phyloP scores from a whole-genome alignment of 2,113 vertebrate genomes.

The Cariama cristata region DNA sequence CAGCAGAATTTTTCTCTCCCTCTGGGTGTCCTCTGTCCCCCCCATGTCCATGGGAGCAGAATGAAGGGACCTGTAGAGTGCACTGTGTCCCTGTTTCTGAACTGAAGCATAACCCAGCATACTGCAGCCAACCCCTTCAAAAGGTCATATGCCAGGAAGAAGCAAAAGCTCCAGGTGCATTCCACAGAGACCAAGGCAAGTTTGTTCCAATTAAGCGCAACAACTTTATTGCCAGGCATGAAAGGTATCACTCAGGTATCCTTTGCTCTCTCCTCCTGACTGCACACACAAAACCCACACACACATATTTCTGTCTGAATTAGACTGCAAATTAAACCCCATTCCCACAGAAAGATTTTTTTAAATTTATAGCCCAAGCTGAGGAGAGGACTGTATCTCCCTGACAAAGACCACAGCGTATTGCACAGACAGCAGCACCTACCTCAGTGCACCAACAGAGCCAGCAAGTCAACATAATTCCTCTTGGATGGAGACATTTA shows the following conservation, averaged over 20 bases:
- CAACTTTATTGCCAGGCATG: slow-evolving; percentile 4
- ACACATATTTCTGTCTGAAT: not conserved
- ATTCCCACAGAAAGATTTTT: not conserved
- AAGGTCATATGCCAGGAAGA: not conserved
- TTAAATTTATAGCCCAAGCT: not conserved
- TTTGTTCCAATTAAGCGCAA: slow-evolving; percentile 8
- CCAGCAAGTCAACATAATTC: slow-evolving; percentile 23
- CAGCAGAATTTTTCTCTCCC: not conserved
- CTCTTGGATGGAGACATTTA: slow-evolving; percentile 10
- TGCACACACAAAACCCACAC: not conserved
- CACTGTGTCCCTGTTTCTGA: not conserved
- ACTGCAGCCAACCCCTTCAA: not conserved
- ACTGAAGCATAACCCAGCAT: not conserved
- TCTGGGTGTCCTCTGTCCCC: not conserved
- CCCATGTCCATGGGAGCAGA: not conserved
- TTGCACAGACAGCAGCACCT: slow-evolving; percentile 17
- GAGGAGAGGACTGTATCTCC: not conserved
- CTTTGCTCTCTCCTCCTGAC: not conserved
- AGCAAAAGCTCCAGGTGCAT: not conserved
- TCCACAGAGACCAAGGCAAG: not conserved
- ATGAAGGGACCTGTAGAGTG: slow-evolving; percentile 40
- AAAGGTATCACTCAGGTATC: not conserved
- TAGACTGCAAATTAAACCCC: not conserved
- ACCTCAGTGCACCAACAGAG: slow-evolving; percentile 8
- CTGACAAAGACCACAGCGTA: fast-evolving